A percentile compares a stretch with the other conserved stretches of the same genome.
phyloP scores from a whole-genome alignment of 1,140 invertebrate genomes.

The Zaprionus vittiger region DNA sequence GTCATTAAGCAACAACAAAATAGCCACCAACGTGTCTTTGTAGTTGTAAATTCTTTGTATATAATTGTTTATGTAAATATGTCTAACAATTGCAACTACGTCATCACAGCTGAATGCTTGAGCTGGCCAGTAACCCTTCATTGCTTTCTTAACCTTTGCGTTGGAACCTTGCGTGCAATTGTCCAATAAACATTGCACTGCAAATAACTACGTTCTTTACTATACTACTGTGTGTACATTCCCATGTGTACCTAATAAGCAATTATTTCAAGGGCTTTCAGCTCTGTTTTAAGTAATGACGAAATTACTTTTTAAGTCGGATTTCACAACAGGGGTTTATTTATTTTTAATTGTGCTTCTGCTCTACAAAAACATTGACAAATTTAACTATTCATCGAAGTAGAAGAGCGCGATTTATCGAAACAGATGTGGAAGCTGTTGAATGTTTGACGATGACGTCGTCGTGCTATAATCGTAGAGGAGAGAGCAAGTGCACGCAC shows the following conservation, averaged over 20 bases:
- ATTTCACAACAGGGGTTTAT: not conserved
- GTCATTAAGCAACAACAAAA: slow-evolving; percentile 21
- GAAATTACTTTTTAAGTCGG: not conserved
- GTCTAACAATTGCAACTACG: not conserved
- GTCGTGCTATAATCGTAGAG: slow-evolving; percentile 61
- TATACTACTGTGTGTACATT: not conserved
- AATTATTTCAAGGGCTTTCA: slow-evolving; percentile 9
- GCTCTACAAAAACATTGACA: slow-evolving; percentile 5
- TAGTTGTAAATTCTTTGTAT: not conserved
- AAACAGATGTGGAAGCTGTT: slow-evolving; percentile 63
- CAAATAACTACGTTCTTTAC: not conserved
- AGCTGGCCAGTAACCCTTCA: not conserved
- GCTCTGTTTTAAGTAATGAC: not conserved
- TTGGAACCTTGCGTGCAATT: slow-evolving; percentile 13
- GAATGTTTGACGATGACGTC: slow-evolving; percentile 58
- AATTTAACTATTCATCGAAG: not conserved
- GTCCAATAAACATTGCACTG: slow-evolving; percentile 1
- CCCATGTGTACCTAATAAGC: not conserved
- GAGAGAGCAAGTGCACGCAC: slow-evolving; percentile 22
- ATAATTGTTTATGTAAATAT: not conserved
- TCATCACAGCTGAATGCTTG: not conserved
- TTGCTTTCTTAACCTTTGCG: not conserved
- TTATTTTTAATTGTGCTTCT: not conserved
- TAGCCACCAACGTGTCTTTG: not conserved
- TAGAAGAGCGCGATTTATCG: slow-evolving; percentile 14